Percentiles rank a stretch among this genome's conserved stretches.
These are phyloP conservation scores for Philereme vetulata DNA, from an alignment of 2,888 invertebrate species.

Conservation along the genomic window DNA sequence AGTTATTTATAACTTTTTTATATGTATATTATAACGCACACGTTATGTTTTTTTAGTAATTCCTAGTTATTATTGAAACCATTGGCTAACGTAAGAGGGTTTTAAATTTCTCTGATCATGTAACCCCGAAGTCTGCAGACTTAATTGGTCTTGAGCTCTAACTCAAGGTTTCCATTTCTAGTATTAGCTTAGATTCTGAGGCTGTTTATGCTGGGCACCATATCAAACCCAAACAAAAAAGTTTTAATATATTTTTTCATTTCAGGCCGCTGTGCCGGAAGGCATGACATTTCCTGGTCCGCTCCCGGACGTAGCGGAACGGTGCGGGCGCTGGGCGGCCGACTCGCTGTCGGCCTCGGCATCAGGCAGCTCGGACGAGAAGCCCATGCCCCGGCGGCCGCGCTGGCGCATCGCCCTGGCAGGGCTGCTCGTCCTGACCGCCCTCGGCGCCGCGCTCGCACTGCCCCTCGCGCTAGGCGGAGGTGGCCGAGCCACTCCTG, in stretches of 20 bases:
- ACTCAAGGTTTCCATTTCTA: no score
- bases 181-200: no score
- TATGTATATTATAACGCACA: no score
- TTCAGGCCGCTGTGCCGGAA: conserved; percentile 78
- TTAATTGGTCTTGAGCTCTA: no score
- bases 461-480: conserved; percentile 82
- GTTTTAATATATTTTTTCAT: conserved; percentile 39
- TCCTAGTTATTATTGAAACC: no score
- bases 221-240: no score
- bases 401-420: conserved; percentile 84
- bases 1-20: no score
- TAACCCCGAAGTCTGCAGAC: no score
- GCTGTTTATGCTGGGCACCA: no score
- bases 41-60: no score
- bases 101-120: no score
- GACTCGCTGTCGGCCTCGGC: conserved; percentile 78
- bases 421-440: conserved; percentile 83
- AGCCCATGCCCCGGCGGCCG: conserved; percentile 79
- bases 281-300: conserved; percentile 80
- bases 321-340: conserved; percentile 80
- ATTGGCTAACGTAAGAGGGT: no score
- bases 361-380: conserved; percentile 80
- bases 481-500: conserved; percentile 79
- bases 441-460: conserved; percentile 83
- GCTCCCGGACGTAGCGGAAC: conserved; percentile 80